These are phyloP conservation scores for Antitype chi DNA, from an alignment of 2,888 invertebrate genomes.

Conservation along the genomic window DNA sequence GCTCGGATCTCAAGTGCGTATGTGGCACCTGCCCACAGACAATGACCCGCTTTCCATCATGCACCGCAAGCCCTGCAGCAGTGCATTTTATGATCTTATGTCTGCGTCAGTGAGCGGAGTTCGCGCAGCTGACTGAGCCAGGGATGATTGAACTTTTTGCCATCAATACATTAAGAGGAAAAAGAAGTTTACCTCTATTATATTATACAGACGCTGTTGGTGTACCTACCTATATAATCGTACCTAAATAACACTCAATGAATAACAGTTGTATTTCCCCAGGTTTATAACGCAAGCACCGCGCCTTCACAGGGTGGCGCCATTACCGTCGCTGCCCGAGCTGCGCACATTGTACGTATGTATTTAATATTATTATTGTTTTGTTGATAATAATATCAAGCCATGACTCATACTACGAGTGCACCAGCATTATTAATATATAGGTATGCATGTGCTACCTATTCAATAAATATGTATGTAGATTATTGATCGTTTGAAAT, in stretches of 20 bases:
- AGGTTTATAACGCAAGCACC: slow-evolving; percentile 94
- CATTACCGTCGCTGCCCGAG: slow-evolving; percentile 89
- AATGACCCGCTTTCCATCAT: no score
- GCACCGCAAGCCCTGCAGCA: no score
- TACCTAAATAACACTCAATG: neutral
- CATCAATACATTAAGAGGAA: no score
- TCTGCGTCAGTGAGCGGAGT: no score
- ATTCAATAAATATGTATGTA: slow-evolving; percentile 5
- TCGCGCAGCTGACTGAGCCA: no score
- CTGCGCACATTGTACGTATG: slow-evolving; percentile 92
- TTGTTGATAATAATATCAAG: slow-evolving; percentile 33
- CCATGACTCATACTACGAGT: slow-evolving; percentile 11
- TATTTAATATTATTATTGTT: slow-evolving; percentile 72
- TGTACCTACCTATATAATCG: neutral
- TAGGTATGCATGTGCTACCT: neutral
- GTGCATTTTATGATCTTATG: no score
- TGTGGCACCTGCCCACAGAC: no score
- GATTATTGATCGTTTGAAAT: slow-evolving; percentile 12
- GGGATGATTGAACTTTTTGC: no score
- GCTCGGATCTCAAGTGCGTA: no score
- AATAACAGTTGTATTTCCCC: slow-evolving; percentile 34
- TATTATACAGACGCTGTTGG: no score
- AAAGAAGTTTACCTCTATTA: no score
- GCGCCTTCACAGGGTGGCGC: slow-evolving; percentile 88
- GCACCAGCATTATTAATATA: neutral